Percentiles rank a stretch among this genome's conserved stretches.
Conservation (phyloP, 2,797 vertebrate genomes). For the Mormyrops attenuatus region DNA sequence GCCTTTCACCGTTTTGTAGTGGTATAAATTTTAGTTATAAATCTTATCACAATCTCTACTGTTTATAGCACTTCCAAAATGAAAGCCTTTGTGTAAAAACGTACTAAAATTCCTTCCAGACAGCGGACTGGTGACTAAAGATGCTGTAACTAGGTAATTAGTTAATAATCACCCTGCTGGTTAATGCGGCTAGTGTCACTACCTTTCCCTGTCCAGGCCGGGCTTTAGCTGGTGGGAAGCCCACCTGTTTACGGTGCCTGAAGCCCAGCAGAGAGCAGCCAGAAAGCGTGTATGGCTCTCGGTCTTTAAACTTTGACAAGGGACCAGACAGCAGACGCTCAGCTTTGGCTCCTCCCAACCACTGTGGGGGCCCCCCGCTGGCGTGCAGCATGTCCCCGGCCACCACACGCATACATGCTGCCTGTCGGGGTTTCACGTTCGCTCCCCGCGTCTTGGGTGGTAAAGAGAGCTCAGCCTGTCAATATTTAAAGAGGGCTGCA, state of each 20-base stretch:
- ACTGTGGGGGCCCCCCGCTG: background rate
- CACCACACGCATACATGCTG: background rate
- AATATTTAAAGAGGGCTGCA: conserved; percentile 7
- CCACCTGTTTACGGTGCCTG: background rate
- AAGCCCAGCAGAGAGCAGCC: background rate
- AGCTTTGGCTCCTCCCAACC: background rate
- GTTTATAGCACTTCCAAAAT: background rate
- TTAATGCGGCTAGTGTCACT: background rate
- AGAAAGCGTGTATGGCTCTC: background rate
- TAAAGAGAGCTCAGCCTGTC: background rate
- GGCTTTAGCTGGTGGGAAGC: background rate
- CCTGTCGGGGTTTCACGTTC: background rate
- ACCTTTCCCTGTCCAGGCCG: background rate
- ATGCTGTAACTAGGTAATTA: background rate
- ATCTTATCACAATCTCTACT: background rate
- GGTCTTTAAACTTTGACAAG: background rate
- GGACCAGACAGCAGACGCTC: background rate
- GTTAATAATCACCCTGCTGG: background rate
- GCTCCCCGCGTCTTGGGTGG: background rate
- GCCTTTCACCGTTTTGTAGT: background rate
- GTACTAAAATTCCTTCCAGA: background rate
- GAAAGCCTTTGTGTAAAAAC: background rate
- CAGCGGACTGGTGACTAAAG: background rate
- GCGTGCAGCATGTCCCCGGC: background rate
- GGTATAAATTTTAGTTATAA: background rate